These are phyloP conservation scores for Melipona beecheii DNA, from an alignment of 2,888 invertebrate species.

Conservation along the genomic window DNA sequence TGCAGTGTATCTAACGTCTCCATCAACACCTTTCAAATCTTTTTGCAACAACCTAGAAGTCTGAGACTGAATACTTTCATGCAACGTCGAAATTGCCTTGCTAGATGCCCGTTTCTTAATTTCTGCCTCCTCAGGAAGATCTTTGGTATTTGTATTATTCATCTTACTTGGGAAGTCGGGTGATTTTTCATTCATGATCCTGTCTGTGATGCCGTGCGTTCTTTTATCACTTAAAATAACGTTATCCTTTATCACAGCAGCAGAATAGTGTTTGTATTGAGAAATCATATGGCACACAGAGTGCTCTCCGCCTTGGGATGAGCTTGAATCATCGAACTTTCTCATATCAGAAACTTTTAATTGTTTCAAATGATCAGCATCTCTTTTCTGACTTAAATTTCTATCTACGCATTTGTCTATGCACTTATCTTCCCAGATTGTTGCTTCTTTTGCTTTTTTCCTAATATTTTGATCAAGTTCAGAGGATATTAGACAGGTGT, in stretches of 20 bases:
- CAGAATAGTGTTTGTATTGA: constrained; percentile 44
- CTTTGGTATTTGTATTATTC: constrained; percentile 22
- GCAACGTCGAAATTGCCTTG: neutral
- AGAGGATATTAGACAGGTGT: neutral
- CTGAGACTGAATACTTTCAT: constrained; percentile 24
- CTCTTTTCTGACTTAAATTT: neutral
- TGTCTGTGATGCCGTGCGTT: constrained; percentile 25
- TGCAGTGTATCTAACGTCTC: constrained; percentile 39
- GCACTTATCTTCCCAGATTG: constrained; percentile 10
- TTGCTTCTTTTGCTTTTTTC: constrained; percentile 9
- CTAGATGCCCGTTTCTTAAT: neutral
- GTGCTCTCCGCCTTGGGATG: constrained; percentile 24
- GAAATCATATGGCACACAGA: constrained; percentile 50
- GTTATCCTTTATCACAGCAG: constrained; percentile 56
- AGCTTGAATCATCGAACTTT: constrained; percentile 2
- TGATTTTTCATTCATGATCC: constrained; percentile 8
- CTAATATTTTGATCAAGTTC: constrained; percentile 7
- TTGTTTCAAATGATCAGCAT: constrained; percentile 21
- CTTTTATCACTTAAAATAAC: constrained; percentile 34
- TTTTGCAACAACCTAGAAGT: constrained; percentile 37
- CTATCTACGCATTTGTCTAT: constrained; percentile 23
- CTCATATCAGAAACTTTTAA: constrained; percentile 18
- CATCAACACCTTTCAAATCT: constrained; percentile 45
- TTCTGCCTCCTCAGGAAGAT: constrained; percentile 15
- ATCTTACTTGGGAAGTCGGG: constrained; percentile 4